phyloP scores from a whole-genome alignment of 1,140 invertebrate genomes.

The Pseudomyrmex pallidus region DNA sequence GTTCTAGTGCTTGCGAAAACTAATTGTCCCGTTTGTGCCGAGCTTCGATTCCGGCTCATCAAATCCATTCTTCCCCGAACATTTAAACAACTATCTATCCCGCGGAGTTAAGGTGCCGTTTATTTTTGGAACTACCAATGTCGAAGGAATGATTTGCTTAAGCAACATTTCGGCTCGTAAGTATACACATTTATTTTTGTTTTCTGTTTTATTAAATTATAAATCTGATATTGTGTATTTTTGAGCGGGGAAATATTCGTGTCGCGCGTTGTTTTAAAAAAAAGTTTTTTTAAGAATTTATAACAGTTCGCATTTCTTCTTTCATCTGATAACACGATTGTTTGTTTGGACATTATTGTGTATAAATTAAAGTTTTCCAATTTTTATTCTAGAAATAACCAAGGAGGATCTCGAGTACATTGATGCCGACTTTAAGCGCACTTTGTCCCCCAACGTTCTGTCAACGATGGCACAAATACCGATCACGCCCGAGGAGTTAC shows the following conservation, averaged over 20 bases:
- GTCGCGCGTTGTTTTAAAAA: too few relatives aligned
- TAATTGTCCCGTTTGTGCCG: too few relatives aligned
- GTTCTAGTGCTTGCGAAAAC: too few relatives aligned
- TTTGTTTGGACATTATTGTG: not conserved
- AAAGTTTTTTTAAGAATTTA: too few relatives aligned
- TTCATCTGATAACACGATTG: not conserved
- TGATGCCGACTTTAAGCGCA: constrained; percentile 35
- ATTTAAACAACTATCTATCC: constrained; percentile 76
- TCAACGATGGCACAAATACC: constrained; percentile 26
- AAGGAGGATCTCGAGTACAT: not conserved
- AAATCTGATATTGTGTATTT: too few relatives aligned
- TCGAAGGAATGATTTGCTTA: constrained; percentile 86
- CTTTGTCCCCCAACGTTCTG: constrained; percentile 28
- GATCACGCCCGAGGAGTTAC: constrained; percentile 67
- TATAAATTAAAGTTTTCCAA: not conserved
- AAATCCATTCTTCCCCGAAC: constrained; percentile 81
- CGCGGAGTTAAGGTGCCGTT: constrained; percentile 86
- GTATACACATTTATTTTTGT: not conserved
- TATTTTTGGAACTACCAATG: constrained; percentile 86
- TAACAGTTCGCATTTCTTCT: not conserved
- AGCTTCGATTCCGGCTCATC: not conserved
- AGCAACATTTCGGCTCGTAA: constrained; percentile 66
- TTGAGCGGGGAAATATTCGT: too few relatives aligned
- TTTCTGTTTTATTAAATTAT: not conserved
- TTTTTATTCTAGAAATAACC: constrained; percentile 6